A percentile compares a stretch with the other conserved stretches of the same genome.
Evolutionary conservation across 2,888 invertebrate genomes (phyloP).

Genomic region (Lysandra coridon): DNA sequence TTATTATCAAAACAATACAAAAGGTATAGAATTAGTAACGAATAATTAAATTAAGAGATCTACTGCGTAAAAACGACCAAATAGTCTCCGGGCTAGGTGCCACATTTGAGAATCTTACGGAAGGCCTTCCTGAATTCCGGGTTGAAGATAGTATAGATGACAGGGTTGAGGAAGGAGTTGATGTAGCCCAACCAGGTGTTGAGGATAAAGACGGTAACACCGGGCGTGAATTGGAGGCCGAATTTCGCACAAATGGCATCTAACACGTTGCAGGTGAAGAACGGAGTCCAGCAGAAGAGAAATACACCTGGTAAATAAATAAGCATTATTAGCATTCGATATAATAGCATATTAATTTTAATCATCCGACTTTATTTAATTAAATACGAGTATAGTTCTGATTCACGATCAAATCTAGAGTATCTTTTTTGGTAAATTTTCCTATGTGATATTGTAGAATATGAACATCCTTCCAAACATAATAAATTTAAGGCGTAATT

Average conservation of each 20-base stretch:
- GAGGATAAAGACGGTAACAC: slow-evolving; percentile 93
- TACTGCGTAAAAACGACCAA: slow-evolving; percentile 59
- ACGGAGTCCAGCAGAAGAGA: slow-evolving; percentile 99
- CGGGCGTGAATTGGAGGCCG: slow-evolving; percentile 88
- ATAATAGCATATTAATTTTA: too few species aligned
- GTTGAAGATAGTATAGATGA: slow-evolving; percentile 97
- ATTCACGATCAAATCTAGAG: background rate
- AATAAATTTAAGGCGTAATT: background rate
- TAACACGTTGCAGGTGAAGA: slow-evolving; percentile 98
- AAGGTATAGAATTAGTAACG: background rate
- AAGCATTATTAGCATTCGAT: background rate
- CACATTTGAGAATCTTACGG: slow-evolving; percentile 92
- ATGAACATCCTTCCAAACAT: background rate
- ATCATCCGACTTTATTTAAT: background rate
- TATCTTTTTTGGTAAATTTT: background rate
- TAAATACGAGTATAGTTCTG: background rate
- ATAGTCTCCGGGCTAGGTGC: slow-evolving; percentile 74
- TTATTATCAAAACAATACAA: background rate
- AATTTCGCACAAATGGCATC: slow-evolving; percentile 97
- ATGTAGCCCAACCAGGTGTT: slow-evolving; percentile 99
- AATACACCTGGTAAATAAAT: slow-evolving; percentile 90
- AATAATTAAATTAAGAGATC: slow-evolving; percentile 35
- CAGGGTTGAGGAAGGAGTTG: slow-evolving; percentile 96
- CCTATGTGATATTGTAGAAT: background rate
- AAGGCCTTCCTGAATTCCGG: slow-evolving; percentile 99